These are phyloP conservation scores for Ctenomys sociabilis DNA, from an alignment of 2,113 vertebrate genomes.

Conservation along the genomic window DNA sequence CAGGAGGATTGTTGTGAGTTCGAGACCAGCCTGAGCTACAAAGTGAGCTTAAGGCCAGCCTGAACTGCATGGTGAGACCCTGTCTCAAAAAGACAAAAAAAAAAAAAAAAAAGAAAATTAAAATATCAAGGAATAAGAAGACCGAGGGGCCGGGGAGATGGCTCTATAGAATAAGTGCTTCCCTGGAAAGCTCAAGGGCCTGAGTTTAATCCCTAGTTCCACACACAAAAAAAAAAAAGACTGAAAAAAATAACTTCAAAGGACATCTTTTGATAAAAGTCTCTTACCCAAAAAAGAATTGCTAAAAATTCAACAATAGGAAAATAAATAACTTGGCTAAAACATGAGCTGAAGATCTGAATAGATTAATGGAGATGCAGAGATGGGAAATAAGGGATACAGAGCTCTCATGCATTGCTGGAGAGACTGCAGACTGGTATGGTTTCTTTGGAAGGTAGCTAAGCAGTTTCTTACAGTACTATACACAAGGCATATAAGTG, in stretches of 20 bases:
- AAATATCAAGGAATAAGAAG: neutral
- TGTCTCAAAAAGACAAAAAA: too few species aligned
- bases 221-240: neutral
- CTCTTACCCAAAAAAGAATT: neutral
- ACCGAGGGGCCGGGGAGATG: too few species aligned
- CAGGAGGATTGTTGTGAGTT: too few species aligned
- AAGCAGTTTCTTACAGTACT: neutral
- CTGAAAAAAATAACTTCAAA: conserved; percentile 16
- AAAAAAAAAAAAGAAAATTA: too few species aligned
- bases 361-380: neutral
- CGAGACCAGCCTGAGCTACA: too few species aligned
- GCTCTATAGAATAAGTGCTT: too few species aligned
- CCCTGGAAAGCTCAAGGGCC: too few species aligned
- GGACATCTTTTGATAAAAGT: neutral
- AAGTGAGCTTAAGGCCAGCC: too few species aligned
- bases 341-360: neutral
- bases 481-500: neutral
- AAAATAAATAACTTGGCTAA: neutral
- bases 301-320: neutral
- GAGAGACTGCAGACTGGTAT: neutral
- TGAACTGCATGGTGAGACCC: too few species aligned
- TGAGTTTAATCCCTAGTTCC: too few species aligned
- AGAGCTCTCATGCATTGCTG: neutral
- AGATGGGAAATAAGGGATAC: neutral
- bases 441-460: neutral